Evolutionary conservation across 2,888 invertebrate species (phyloP).

Genomic region (Lasioglossum malachurum): DNA sequence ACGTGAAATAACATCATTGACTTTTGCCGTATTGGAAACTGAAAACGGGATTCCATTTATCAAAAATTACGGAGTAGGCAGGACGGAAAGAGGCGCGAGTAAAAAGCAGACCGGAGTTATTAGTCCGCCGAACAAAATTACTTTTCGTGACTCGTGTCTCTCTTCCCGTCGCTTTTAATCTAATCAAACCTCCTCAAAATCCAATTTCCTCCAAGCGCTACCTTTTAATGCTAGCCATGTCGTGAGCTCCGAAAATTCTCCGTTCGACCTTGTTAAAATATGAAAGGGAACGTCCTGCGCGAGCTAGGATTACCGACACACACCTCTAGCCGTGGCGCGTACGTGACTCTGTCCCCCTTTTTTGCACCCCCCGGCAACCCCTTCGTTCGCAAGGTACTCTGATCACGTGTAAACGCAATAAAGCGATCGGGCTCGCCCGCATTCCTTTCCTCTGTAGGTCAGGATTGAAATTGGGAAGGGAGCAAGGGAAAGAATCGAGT

Average conservation of each 20-base stretch:
- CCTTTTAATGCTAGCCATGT: constrained; percentile 41
- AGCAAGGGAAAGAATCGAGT: background rate
- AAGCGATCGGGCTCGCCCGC: constrained; percentile 35
- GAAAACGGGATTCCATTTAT: constrained; percentile 13
- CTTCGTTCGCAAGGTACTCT: constrained; percentile 20
- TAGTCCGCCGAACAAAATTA: constrained; percentile 48
- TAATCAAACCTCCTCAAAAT: constrained; percentile 53
- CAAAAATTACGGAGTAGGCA: constrained; percentile 4
- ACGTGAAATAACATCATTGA: background rate
- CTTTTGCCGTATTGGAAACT: constrained; percentile 1
- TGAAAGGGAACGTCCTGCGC: constrained; percentile 29
- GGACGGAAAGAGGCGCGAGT: background rate
- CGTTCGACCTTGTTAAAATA: constrained; percentile 52
- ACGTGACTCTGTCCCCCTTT: background rate
- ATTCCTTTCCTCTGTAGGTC: constrained; percentile 22
- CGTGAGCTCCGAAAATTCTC: constrained; percentile 44
- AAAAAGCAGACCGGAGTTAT: constrained; percentile 37
- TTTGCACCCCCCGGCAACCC: background rate
- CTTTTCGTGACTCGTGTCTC: constrained; percentile 42
- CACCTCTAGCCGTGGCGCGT: constrained; percentile 9
- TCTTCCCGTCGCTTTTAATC: constrained; percentile 44
- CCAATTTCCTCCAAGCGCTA: constrained; percentile 43
- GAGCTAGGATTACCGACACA: constrained; percentile 12
- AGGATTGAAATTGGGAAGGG: constrained; percentile 4
- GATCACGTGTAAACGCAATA: constrained; percentile 63